Conservation (phyloP, 2,888 invertebrate species). For the Gymnocheta viridis region DNA sequence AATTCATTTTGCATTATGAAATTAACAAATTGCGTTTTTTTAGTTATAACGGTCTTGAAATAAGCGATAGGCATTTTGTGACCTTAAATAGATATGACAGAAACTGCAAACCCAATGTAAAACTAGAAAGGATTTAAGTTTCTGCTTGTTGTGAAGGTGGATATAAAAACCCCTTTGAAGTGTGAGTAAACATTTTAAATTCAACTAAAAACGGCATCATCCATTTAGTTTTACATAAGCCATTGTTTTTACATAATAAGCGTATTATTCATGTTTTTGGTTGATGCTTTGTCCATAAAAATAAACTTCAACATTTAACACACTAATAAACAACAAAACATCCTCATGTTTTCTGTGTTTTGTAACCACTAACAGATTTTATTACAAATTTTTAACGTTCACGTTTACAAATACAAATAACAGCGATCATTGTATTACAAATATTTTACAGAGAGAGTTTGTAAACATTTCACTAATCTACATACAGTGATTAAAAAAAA, state of each 20-base stretch:
- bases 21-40: no score
- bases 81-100: no score
- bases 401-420: constrained; percentile 14
- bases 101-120: no score
- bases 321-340: constrained; percentile 23
- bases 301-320: constrained; percentile 24
- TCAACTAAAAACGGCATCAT: neutral
- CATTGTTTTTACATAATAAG: constrained; percentile 24
- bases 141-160: no score
- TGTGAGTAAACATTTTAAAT: neutral
- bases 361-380: constrained; percentile 44
- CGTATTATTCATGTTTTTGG: constrained; percentile 25
- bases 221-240: neutral
- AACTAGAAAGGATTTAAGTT: no score
- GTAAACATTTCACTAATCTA: neutral
- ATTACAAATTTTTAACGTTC: constrained; percentile 10
- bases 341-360: neutral
- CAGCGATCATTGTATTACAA: neutral
- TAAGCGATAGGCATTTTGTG: no score
- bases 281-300: constrained; percentile 19
- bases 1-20: no score
- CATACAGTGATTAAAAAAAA: no score
- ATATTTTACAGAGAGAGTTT: neutral
- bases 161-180: neutral
- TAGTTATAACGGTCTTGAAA: no score